Evolutionary conservation across 2,797 vertebrate genomes (phyloP).

Genomic region (Protosalanx chinensis): DNA sequence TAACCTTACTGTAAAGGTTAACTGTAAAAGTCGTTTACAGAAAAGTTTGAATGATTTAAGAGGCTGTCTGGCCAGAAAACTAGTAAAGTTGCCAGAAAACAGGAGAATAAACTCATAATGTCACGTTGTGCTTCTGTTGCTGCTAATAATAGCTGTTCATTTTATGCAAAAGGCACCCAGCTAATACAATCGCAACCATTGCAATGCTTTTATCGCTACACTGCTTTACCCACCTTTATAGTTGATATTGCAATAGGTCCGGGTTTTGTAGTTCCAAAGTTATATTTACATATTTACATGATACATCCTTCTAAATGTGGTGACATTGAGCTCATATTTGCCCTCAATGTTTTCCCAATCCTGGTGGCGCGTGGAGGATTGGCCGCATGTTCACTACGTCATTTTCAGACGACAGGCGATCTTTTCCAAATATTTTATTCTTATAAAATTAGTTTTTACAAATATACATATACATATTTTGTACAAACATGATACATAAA

Average conservation of each 20-base stretch:
- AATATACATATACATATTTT: background rate
- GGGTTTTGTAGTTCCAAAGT: background rate
- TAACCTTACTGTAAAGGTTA: too few species aligned
- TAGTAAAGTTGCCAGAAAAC: too few species aligned
- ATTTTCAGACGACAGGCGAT: background rate
- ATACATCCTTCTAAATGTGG: background rate
- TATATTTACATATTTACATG: background rate
- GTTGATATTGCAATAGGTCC: background rate
- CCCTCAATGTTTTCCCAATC: background rate
- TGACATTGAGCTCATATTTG: background rate
- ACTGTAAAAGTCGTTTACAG: too few species aligned
- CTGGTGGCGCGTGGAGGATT: background rate
- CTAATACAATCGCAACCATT: background rate
- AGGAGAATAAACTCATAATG: too few species aligned
- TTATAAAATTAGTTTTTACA: background rate
- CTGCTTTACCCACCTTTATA: background rate
- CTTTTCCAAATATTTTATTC: background rate
- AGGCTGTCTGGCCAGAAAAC: too few species aligned
- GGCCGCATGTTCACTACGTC: background rate
- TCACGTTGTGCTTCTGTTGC: too few species aligned
- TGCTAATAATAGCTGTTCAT: background rate
- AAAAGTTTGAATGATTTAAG: too few species aligned
- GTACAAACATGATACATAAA: slow-evolving; percentile 10
- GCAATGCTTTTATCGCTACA: background rate
- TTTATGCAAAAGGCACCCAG: background rate